These are phyloP conservation scores for Elephas maximus DNA, from an alignment of 2,113 vertebrate species.

Conservation along the genomic window DNA sequence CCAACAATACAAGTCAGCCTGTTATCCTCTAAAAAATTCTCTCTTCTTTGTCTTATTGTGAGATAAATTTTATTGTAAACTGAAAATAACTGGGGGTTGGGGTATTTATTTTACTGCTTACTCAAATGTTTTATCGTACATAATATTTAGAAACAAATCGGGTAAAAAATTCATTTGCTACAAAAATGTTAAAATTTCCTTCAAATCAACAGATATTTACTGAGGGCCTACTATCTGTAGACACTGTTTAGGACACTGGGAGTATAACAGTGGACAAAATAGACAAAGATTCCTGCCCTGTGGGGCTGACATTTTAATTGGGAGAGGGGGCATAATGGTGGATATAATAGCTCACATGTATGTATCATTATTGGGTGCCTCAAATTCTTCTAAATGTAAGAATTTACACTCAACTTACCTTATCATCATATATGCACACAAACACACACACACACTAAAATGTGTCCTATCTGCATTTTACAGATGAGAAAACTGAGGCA, in stretches of 20 bases:
- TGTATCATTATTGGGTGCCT: neutral
- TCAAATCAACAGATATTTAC: neutral
- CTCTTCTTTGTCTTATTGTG: neutral
- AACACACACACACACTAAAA: too few relatives aligned
- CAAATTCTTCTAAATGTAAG: neutral
- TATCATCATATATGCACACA: neutral
- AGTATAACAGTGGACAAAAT: too few relatives aligned
- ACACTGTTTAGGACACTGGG: neutral
- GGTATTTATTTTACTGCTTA: neutral
- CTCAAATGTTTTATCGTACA: neutral
- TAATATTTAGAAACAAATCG: neutral
- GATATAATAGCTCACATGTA: neutral
- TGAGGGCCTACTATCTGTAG: neutral
- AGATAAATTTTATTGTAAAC: neutral
- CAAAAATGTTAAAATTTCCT: neutral
- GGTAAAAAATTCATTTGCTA: neutral
- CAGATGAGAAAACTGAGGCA: too few relatives aligned
- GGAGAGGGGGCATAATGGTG: neutral
- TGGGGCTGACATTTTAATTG: neutral
- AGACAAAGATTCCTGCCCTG: neutral
- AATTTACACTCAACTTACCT: neutral
- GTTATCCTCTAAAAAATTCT: neutral
- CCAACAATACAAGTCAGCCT: constrained; percentile 6
- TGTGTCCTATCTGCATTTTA: neutral
- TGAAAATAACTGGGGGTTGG: neutral